Conservation (phyloP, 1,140 invertebrate species). For the Drosophila auraria region DNA sequence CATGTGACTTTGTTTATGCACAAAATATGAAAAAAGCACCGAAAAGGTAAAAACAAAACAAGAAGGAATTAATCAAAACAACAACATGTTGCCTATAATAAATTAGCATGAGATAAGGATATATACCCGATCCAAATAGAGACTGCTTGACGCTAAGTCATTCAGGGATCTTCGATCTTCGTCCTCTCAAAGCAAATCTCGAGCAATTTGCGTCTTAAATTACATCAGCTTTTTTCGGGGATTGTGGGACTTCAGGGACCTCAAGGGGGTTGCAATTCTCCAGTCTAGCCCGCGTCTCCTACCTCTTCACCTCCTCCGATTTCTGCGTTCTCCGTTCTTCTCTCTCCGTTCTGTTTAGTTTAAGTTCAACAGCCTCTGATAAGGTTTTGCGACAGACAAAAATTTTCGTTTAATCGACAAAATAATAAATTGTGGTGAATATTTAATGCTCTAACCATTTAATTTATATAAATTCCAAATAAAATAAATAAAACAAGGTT, state of each 20-base stretch:
- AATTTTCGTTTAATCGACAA: constrained; percentile 4
- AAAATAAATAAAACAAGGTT: neutral
- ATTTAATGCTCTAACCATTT: neutral
- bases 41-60: constrained; percentile 25
- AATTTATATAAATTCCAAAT: neutral
- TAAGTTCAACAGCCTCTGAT: constrained; percentile 51
- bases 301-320: constrained; percentile 5
- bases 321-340: neutral
- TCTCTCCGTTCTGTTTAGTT: neutral
- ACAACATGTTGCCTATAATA: constrained; percentile 41
- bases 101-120: constrained; percentile 47
- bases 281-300: constrained; percentile 7
- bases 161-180: constrained; percentile 30
- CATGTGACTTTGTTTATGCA: constrained; percentile 73
- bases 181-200: constrained; percentile 17
- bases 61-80: constrained; percentile 44
- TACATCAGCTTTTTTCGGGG: constrained; percentile 37
- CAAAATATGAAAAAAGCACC: constrained; percentile 62
- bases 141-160: constrained; percentile 59
- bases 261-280: constrained; percentile 3
- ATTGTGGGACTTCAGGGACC: neutral
- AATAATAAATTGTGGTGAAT: neutral
- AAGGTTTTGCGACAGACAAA: constrained; percentile 38
- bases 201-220: constrained; percentile 31
- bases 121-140: constrained; percentile 17